Conservation (phyloP, 1,140 invertebrate species). For the Luehdorfia chinensis region DNA sequence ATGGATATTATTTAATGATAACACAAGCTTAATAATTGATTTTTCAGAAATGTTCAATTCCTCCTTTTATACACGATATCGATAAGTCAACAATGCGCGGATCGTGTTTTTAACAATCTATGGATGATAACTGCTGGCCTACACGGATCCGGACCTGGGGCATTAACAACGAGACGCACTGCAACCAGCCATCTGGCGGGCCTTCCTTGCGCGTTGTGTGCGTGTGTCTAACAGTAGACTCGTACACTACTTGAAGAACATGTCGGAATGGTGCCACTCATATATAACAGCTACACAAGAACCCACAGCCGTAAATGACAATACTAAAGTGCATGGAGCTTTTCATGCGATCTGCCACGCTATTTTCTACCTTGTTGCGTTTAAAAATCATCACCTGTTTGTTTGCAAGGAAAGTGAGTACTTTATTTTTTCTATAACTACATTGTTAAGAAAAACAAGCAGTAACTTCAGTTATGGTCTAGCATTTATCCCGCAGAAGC, state of each 20-base stretch:
- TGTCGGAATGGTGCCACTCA: slow-evolving; percentile 72
- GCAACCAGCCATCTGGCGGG: slow-evolving; percentile 66
- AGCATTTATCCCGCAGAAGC: too few relatives aligned
- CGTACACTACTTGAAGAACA: slow-evolving; percentile 55
- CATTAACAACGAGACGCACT: slow-evolving; percentile 57
- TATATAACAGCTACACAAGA: slow-evolving; percentile 71
- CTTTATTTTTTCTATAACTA: slow-evolving; percentile 14
- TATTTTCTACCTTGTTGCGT: slow-evolving; percentile 93
- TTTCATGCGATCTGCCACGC: slow-evolving; percentile 95
- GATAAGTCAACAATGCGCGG: slow-evolving; percentile 64
- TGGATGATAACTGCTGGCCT: slow-evolving; percentile 57
- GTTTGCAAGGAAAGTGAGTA: slow-evolving; percentile 84
- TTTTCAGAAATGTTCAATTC: slow-evolving; percentile 71
- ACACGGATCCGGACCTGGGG: slow-evolving; percentile 53
- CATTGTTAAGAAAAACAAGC: too few relatives aligned
- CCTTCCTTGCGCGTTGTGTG: slow-evolving; percentile 58
- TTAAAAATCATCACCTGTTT: slow-evolving; percentile 90
- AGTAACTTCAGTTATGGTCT: too few relatives aligned
- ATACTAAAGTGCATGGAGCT: slow-evolving; percentile 83
- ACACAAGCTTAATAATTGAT: too few relatives aligned
- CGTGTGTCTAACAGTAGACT: slow-evolving; percentile 56
- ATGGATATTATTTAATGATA: too few relatives aligned
- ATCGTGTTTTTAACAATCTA: slow-evolving; percentile 52
- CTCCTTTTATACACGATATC: slow-evolving; percentile 69
- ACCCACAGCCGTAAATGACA: slow-evolving; percentile 46